Base-by-base conservation (phyloP, 2,888 invertebrate species). In the Xestoiulus laeticollis region DNA sequence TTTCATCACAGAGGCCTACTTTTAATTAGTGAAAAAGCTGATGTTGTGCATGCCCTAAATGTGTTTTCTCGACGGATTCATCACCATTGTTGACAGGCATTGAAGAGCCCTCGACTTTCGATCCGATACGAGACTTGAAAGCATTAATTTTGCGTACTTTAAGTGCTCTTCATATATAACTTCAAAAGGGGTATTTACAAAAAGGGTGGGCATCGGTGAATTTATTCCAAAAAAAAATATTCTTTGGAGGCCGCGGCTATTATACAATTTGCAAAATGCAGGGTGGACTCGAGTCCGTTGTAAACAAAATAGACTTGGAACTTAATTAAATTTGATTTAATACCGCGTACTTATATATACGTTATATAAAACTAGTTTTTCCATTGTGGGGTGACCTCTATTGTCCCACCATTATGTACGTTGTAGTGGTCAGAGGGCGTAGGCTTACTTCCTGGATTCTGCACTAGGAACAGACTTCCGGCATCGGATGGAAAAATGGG, bases 31-130 rank as follows among this genome's bases (percentile, higher is more conserved):
- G 59, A 59, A 59, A 59, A 59, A 59, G 59, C 59, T 59, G 59
- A 59, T 59, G 59, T 59, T 59, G 59, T n/a, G 59, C 59, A 59
- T 59, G 59, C 59, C 59, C 59, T n/a, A 59, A 59, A 59, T 59
- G 38, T 38, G 59, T 59, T 59, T 48, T 48, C 48, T 12, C 16
- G 48, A 48, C 48, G 48, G 14, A 48, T 48, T 48, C 48, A 48
- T 48, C 48, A 48, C 14, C 48, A 19, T 59, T 59, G 59, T 59
- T 59, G 59, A 59, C 59, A 59, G 6, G 59, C 59, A 59, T 59
- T 59, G 59, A n/a, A 59, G 59, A 59, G 59, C 59, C 59, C 59
- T 59, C 59, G 59, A 59, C n/a, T n/a, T 2, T 38, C n/a, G 59
- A n/a, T 19, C 59, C n/a, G 59, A 38, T 38, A 38, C 38, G 38